A percentile compares a stretch with the other conserved stretches of the same genome.
Evolutionary conservation across 2,888 invertebrate genomes (phyloP).

Genomic region (Cantharis rufa): DNA sequence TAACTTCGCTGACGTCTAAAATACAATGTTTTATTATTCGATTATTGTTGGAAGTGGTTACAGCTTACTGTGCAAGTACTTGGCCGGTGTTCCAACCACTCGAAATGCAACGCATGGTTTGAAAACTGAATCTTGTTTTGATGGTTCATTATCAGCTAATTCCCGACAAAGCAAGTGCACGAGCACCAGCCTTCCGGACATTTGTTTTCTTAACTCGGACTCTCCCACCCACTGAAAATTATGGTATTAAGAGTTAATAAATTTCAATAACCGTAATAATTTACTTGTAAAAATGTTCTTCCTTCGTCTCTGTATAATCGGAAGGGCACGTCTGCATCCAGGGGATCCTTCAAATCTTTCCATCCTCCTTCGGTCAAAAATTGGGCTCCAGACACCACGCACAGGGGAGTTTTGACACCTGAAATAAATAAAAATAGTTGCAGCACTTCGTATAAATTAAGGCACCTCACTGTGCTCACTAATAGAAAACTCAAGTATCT

Average conservation of each 20-base stretch:
- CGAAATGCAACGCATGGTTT: conserved; percentile 86
- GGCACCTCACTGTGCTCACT: not conserved
- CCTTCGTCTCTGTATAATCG: conserved; percentile 81
- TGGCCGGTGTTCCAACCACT: conserved; percentile 79
- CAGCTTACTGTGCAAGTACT: conserved; percentile 65
- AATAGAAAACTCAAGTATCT: not conserved
- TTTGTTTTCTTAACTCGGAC: conserved; percentile 71
- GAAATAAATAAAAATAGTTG: conserved; percentile 7
- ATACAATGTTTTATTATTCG: not conserved
- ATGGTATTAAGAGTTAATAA: not conserved
- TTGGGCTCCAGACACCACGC: conserved; percentile 84
- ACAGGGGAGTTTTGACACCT: conserved; percentile 81
- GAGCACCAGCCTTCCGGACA: conserved; percentile 81
- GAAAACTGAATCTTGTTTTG: conserved; percentile 66
- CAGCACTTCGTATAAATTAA: not conserved
- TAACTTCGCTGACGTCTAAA: conserved; percentile 78
- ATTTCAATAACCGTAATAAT: conserved; percentile 3
- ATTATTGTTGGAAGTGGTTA: not conserved
- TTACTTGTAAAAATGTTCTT: conserved; percentile 78
- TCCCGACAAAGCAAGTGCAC: conserved; percentile 81
- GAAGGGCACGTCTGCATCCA: conserved; percentile 80
- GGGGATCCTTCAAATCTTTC: conserved; percentile 76
- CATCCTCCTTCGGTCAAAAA: conserved; percentile 80
- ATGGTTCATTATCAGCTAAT: conserved; percentile 53
- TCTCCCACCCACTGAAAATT: conserved; percentile 81